Base-by-base conservation (phyloP, 2,888 invertebrate species). In the Sussaba pulchella region DNA sequence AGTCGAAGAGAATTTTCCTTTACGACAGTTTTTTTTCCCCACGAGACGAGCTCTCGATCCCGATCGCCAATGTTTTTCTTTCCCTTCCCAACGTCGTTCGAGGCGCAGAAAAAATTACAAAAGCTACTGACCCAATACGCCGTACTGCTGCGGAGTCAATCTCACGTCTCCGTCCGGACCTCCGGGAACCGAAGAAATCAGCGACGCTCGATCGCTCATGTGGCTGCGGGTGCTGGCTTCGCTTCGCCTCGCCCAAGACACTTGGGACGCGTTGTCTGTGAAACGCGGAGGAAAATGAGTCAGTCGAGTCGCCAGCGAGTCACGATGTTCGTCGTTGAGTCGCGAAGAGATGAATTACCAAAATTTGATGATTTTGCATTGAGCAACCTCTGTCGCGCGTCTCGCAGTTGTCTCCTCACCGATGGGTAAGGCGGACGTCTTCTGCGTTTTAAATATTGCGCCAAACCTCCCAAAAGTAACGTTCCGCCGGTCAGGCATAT, bases 71-170 rank as follows among this genome's bases (percentile, higher is more conserved):
- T 52, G 10, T 21, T 54, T 9, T 1, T 0, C n/a, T 61, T 76
- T 41, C 66, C 71, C 77, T 19, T 59, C 36, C 36, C 14, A 8
- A 2, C 14, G 14, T 59, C 19, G 36, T 12, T 12, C 1, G 2
- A 8, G 14, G 14, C 19, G 5, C 5, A 10, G 12, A 73, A 78
- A 75, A 70, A 59, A 75, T 78, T 67, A 69, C 57, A 36, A 59
- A 79, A 77, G 31, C 4, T n/a, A 95, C 96, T 95, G 92, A 96
- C 97, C 98, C 95, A 98, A 96, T 31, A 97, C 96, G 78, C 98
- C 98, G 36, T 98, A 94, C 87, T 98, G 97, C 89, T 97, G 97
- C 0, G 98, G 97, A 2, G 97, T 96, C 41, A 98, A 93, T 81
- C 95, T 95, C 1, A 95, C 93, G 41, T 95, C 94, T 83, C 94